Evolutionary conservation across 2,888 invertebrate species (phyloP).

Genomic region (Zhuqinia jingwanae): DNA sequence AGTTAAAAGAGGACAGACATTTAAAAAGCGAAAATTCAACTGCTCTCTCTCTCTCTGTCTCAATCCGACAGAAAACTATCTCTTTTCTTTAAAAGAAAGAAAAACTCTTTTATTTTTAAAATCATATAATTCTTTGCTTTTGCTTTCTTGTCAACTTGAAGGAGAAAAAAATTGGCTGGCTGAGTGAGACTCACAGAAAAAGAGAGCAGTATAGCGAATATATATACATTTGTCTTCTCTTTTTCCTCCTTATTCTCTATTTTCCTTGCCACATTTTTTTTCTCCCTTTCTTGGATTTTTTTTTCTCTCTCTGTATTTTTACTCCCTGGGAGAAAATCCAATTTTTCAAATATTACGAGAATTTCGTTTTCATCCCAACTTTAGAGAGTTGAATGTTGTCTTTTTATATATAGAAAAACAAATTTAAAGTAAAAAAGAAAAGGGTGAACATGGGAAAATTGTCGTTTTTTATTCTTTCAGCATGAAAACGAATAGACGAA

Average conservation of each 20-base stretch:
- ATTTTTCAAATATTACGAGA: conserved; percentile 50
- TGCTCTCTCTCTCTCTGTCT: conserved; percentile 1
- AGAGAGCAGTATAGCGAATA: no score
- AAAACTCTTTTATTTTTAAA: conserved; percentile 45
- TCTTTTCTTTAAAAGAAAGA: conserved; percentile 2
- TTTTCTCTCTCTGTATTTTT: background rate
- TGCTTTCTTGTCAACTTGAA: conserved; percentile 47
- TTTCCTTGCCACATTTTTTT: conserved; percentile 20
- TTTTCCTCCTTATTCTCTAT: conserved; percentile 31
- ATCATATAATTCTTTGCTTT: conserved; percentile 53
- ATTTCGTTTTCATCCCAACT: conserved; percentile 14
- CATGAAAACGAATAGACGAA: conserved; percentile 27
- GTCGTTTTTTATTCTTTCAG: conserved; percentile 49
- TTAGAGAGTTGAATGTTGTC: background rate
- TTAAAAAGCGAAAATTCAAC: conserved; percentile 42
- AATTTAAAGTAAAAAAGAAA: conserved; percentile 32
- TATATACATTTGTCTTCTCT: conserved; percentile 18
- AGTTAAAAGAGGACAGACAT: conserved; percentile 38
- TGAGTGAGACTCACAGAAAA: no score
- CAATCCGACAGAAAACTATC: conserved; percentile 26
- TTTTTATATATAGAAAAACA: conserved; percentile 16
- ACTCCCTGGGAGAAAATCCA: conserved; percentile 26
- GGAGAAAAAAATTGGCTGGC: conserved; percentile 23
- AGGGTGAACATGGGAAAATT: conserved; percentile 31
- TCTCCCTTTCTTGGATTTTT: background rate